Evolutionary conservation across 2,888 invertebrate genomes (phyloP), one percentile per base, ranked within the genome.

Genomic region (Sesia apiformis): DNA sequence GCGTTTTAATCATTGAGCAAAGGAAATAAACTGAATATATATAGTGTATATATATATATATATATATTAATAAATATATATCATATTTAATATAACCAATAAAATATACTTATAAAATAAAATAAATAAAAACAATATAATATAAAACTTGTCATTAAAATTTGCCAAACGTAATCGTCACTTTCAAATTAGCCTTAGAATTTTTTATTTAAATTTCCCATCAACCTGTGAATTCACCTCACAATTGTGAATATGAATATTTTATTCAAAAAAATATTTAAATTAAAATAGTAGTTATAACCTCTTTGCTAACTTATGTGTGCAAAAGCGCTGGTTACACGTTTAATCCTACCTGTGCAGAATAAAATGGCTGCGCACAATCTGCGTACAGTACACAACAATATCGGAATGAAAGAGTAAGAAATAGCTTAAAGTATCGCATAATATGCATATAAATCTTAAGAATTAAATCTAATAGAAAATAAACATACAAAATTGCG

Each of bases 391-490:
- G 52, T 53, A 60, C 58, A 60, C 60, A 53, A 66, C 53, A 71
- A 57, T 52, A 70, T 70, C 77, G 85, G 85, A 85, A 85, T 85
- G 85, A 78, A 82, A 81, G 64, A 84, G 78, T 76, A 76, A 74
- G 67, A 75, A 63, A 71, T 61, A 78, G 72, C 74, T 73, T 76
- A 77, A 73, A 60, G 40, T 61, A 60, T 62, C 61, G 59, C 61
- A 61, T 57, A 60, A 51, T 60, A 60, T 60, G 58, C 59, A 60
- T 58, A 61, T 58, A 46, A 46, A 59, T 66, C 65, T 69, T 69
- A 70, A 71, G 8, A 46, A 46, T 4, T 46, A 46, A 46, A 46
- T 7, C 7, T 65, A 62, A 64, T 66, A 74, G 65, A 74, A 74
- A 72, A 71, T 71, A 75, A 74, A 72, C 62, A 67, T 63, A 69